Base-by-base conservation (phyloP, 2,888 invertebrate species). In the Azorinus chamasolen region DNA sequence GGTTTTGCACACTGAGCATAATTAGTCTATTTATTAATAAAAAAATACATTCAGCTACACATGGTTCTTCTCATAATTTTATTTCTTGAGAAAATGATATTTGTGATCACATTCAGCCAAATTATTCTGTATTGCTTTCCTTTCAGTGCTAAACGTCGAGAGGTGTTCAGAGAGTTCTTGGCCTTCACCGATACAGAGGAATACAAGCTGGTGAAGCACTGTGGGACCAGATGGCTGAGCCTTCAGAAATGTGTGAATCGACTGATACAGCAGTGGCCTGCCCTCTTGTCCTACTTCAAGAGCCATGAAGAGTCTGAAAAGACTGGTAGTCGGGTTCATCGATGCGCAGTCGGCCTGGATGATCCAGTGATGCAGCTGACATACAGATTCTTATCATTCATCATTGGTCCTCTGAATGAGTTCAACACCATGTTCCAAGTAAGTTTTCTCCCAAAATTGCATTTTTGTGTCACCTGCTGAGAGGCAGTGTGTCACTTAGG, bases 341-440 rank as follows among this genome's bases (percentile, higher is more conserved):
- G 70, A 50, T 62, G 62, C 25, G 39, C 39, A 12, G 16, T 50
- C 14, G 14, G 39, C 12, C 32, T 72, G 22, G 25, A 12, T 5
- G 41, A 57, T 39, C 59, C n/a, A 2, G 37, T 63, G 20, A 24
- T 63, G 46, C 18, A 46, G 0, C 45, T 79, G 43, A 62, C 65
- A 22, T 74, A 46, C 55, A 50, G 55, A 10, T 79, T 71, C 37
- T 50, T 77, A 2, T 12, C 46, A 1, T 76, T 66, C 54, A 75
- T 78, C 14, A 14, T 82, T 25, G 57, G 20, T 5, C 54, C 50
- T 22, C 37, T 79, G 45, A 66, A 68, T 25, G 64, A 82, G n/a
- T 82, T 82, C 53, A 77, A 79, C 63, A 74, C 79, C 8, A 58
- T 57, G 1, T 77, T 79, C 25, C 79, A 79, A 58, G 79, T 62